Evolutionary conservation across 2,113 vertebrate species (phyloP).

Genomic region (Toxotes chatareus): DNA sequence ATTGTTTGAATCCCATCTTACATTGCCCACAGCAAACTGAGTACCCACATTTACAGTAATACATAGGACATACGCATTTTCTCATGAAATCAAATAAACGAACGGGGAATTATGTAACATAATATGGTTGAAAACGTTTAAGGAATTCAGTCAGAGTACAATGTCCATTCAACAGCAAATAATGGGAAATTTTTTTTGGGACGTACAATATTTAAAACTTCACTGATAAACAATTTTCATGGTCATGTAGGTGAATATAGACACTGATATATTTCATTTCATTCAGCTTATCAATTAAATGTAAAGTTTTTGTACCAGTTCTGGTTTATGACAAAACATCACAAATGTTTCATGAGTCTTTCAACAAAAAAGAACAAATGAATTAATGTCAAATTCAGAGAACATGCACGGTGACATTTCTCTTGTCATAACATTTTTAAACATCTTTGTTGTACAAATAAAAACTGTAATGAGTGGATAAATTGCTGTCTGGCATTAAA

Average conservation of each 20-base stretch:
- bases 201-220: not conserved
- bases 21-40: not conserved
- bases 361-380: not conserved
- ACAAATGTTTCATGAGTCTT: not conserved
- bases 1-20: conserved; percentile 33
- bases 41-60: conserved; percentile 1
- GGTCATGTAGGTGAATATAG: not conserved
- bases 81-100: not conserved
- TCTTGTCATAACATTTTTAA: not conserved
- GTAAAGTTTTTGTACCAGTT: not conserved
- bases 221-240: not conserved
- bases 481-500: conserved; percentile 2
- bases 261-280: not conserved
- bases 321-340: not conserved
- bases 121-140: not conserved
- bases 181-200: not conserved
- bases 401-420: not conserved
- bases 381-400: not conserved
- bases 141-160: not conserved
- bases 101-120: not conserved
- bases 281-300: not conserved
- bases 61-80: not conserved
- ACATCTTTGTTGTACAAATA: not conserved
- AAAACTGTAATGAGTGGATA: conserved; percentile 3
- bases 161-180: not conserved